phyloP scores from a whole-genome alignment of 2,797 vertebrate genomes.

The Mionectes olivaceus region DNA sequence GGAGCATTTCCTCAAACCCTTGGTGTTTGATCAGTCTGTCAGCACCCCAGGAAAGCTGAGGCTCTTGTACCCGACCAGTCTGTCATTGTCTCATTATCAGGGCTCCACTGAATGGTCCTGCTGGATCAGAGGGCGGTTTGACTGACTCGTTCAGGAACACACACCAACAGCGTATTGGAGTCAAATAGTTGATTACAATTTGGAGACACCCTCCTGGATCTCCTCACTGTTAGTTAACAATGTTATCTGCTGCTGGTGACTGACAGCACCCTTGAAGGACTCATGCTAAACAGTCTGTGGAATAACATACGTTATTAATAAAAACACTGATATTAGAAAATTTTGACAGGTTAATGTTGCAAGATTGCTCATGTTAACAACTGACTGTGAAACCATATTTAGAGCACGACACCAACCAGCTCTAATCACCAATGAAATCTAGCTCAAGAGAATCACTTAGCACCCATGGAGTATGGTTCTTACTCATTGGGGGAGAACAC shows the following conservation, averaged over 20 bases:
- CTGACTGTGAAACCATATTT: neutral
- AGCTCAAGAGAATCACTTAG: neutral
- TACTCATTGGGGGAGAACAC: neutral
- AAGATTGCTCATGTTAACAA: neutral
- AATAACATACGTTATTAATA: neutral
- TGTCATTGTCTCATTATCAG: accelerated
- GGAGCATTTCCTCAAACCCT: accelerated
- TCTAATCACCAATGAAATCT: neutral
- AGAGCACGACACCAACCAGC: neutral
- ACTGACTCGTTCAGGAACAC: neutral
- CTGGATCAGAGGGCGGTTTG: neutral
- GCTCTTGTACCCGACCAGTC: neutral
- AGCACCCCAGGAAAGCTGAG: neutral
- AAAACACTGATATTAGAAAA: too few species aligned
- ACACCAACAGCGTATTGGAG: too few species aligned
- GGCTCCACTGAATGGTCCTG: neutral
- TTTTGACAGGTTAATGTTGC: neutral
- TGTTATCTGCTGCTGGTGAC: neutral
- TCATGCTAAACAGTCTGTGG: accelerated
- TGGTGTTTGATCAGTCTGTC: neutral
- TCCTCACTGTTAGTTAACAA: neutral
- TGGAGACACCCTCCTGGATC: neutral
- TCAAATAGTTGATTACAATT: neutral
- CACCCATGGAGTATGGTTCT: neutral
- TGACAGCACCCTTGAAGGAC: neutral